phyloP scores from a whole-genome alignment of 2,888 invertebrate species.

The Cosmorhoe ocellata region DNA sequence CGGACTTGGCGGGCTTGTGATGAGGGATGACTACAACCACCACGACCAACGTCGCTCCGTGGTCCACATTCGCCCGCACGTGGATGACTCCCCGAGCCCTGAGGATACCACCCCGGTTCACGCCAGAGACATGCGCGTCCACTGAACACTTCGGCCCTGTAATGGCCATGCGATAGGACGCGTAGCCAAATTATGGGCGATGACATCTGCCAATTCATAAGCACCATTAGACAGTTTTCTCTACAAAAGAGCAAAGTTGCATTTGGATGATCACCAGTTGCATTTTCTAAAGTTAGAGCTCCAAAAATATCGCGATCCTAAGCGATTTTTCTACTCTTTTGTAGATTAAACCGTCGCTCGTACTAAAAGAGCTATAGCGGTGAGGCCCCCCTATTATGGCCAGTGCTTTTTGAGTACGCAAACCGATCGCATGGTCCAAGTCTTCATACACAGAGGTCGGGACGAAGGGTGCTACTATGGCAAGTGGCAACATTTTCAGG shows the following conservation, averaged over 20 bases:
- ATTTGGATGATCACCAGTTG: no score
- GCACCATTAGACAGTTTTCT: no score
- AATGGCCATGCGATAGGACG: background rate
- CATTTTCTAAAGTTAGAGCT: no score
- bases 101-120: constrained; percentile 86
- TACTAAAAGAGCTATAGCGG: no score
- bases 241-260: no score
- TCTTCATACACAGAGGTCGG: background rate
- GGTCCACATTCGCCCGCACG: constrained; percentile 85
- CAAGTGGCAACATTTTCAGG: constrained; percentile 1
- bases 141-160: constrained; percentile 50
- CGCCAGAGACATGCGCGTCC: constrained; percentile 80
- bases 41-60: constrained; percentile 83
- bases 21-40: constrained; percentile 74
- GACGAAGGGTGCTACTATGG: constrained; percentile 1
- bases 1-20: constrained; percentile 71
- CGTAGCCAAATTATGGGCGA: background rate
- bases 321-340: no score
- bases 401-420: background rate
- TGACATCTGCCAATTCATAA: no score
- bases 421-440: background rate
- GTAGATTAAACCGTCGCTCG: no score
- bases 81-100: constrained; percentile 87
- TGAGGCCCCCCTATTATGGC: no score
- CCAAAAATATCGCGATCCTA: no score